Evolutionary conservation across 2,888 invertebrate genomes (phyloP).

Genomic region (Branchellion lobata): DNA sequence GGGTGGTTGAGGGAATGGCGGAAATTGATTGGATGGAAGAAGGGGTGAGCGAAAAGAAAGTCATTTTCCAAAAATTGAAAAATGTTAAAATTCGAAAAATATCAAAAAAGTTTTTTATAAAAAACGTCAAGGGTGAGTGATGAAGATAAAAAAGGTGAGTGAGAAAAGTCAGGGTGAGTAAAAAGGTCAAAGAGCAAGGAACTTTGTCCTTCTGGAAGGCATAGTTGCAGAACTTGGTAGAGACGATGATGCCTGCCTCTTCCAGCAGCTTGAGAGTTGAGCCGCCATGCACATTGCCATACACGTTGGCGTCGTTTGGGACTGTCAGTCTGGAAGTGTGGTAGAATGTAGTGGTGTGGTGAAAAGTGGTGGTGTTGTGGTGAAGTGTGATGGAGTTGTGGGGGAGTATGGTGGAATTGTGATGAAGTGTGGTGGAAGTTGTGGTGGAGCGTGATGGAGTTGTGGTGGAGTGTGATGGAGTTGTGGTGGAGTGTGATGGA

Average conservation of each 20-base stretch:
- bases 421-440: not conserved
- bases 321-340: slow-evolving; percentile 48
- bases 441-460: too few species aligned
- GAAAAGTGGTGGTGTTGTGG: not conserved
- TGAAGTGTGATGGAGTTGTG: too few species aligned
- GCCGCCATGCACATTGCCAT: slow-evolving; percentile 53
- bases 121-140: too few species aligned
- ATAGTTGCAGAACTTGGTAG: slow-evolving; percentile 50
- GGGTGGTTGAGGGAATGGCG: too few species aligned
- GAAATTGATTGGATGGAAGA: too few species aligned
- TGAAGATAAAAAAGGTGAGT: too few species aligned
- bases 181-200: too few species aligned
- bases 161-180: too few species aligned
- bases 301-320: slow-evolving; percentile 51
- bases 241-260: slow-evolving; percentile 50
- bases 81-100: not conserved
- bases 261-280: slow-evolving; percentile 51
- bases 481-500: not conserved
- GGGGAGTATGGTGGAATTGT: too few species aligned
- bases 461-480: not conserved
- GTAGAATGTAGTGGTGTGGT: not conserved
- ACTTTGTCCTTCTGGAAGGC: not conserved
- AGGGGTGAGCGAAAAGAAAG: too few species aligned
- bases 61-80: not conserved
- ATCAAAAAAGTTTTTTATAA: too few species aligned